Base-by-base conservation (phyloP, 2,797 vertebrate genomes). In the Dallia pectoralis region DNA sequence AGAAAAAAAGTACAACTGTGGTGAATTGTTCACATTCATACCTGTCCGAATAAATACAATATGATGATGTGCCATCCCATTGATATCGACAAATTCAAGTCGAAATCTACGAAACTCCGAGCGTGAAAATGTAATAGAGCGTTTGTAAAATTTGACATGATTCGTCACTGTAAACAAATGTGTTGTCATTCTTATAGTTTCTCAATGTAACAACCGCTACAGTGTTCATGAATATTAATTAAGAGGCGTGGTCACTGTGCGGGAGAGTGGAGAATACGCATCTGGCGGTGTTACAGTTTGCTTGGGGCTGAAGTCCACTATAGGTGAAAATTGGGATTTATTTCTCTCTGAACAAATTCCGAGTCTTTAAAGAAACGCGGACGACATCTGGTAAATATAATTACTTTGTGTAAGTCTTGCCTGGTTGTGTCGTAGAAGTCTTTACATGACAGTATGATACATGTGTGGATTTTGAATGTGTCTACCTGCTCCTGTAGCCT, bases 231-330 rank as follows among this genome's bases (percentile, higher is more conserved):
- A 64, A 64, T 32, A 64, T 64, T 64, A 29, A 32, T 8, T 29
- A 64, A 19, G 30, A 64, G 62, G 62, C 62, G 62, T 64, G 62
- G 29, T 32, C 62, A 64, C 29, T 64, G 30, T 64, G 62, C 32
- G 29, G 29, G 16, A 64, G 16, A 32, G 3, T 18, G 19, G 3
- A 56, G 19, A 56, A 14, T 33, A 64, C 62, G 16, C 27, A 7
- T 30, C 7, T 64, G 18, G 6, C 14, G n/a, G 25, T n/a, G 22
- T 25, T 59, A 25, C 53, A 59, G 53, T 59, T 59, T 27, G 30
- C 62, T 64, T 29, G 18, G 62, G 62, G 62, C 15, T 29, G 19
- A 64, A 64, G 62, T 64, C 62, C 62, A 64, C 29, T 32, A 16
- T 64, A 32, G 27, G 27, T 64, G 32, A 8, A 32, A 64, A 64